phyloP scores from a whole-genome alignment of 2,888 invertebrate species.

The Eutolmus rufibarbis region DNA sequence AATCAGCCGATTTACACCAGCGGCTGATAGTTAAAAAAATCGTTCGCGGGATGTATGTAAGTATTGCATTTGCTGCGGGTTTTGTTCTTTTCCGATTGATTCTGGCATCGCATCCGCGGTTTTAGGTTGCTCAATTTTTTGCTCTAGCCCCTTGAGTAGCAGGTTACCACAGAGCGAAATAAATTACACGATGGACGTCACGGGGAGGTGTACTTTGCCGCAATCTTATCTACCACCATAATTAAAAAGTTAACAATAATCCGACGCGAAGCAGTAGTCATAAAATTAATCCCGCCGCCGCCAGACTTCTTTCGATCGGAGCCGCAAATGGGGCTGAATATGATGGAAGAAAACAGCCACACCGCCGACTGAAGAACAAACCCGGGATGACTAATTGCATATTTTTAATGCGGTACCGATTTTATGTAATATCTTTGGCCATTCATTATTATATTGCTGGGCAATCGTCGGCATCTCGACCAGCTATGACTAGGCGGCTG shows the following conservation, averaged over 20 bases:
- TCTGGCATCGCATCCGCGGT: background rate
- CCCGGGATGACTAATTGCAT: background rate
- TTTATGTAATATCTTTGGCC: background rate
- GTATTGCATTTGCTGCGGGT: background rate
- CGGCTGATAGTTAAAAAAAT: background rate
- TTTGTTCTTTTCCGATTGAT: background rate
- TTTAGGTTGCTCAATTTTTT: background rate
- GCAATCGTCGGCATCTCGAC: background rate
- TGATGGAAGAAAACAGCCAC: background rate
- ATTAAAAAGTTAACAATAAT: slow-evolving; percentile 12
- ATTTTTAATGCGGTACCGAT: background rate
- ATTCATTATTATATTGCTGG: slow-evolving; percentile 5
- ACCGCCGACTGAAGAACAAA: background rate
- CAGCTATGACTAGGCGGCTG: background rate
- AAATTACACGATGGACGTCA: background rate
- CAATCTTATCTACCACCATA: background rate
- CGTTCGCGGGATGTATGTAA: background rate
- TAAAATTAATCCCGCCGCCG: background rate
- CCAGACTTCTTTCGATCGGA: background rate
- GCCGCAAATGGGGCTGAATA: background rate
- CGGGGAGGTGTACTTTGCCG: background rate
- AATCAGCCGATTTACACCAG: background rate
- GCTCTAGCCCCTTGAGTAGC: background rate
- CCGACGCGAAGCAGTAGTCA: background rate
- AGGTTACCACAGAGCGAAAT: background rate